Evolutionary conservation across 2,888 invertebrate species (phyloP).

Genomic region (Synanthedon myopaeformis): DNA sequence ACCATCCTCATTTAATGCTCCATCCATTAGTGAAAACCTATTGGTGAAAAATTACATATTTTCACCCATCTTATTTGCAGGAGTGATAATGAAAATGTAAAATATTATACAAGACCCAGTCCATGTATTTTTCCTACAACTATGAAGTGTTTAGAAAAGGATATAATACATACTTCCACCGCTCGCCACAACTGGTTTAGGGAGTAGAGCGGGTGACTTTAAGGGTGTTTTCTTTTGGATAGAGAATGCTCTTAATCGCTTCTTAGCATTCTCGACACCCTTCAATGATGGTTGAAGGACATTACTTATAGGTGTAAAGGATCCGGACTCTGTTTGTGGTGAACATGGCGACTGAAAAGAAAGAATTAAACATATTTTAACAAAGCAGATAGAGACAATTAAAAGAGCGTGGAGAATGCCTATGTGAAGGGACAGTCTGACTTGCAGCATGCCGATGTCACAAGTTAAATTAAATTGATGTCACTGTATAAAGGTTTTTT

Average conservation of each 20-base stretch:
- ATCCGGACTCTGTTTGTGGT: background rate
- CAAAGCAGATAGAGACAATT: too few species aligned
- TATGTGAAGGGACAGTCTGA: too few species aligned
- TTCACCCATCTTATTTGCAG: too few species aligned
- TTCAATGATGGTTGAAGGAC: constrained; percentile 15
- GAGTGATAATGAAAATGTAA: too few species aligned
- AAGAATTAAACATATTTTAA: background rate
- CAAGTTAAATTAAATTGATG: too few species aligned
- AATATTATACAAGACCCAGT: background rate
- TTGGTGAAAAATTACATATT: too few species aligned
- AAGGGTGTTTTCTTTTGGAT: constrained; percentile 57
- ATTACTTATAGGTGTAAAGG: background rate
- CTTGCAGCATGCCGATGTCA: too few species aligned
- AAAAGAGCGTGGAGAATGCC: too few species aligned
- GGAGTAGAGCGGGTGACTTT: constrained; percentile 21
- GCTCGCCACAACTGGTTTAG: constrained; percentile 25
- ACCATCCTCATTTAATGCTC: too few species aligned
- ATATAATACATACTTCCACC: constrained; percentile 28
- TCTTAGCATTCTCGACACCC: constrained; percentile 59
- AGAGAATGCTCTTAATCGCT: constrained; percentile 57
- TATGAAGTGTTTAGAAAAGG: background rate
- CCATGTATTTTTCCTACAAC: background rate
- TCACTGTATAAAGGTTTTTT: too few species aligned
- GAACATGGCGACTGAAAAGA: background rate
- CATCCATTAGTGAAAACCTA: too few species aligned